phyloP scores from a whole-genome alignment of 2,113 vertebrate species.

The Rhynchomys soricoides region DNA sequence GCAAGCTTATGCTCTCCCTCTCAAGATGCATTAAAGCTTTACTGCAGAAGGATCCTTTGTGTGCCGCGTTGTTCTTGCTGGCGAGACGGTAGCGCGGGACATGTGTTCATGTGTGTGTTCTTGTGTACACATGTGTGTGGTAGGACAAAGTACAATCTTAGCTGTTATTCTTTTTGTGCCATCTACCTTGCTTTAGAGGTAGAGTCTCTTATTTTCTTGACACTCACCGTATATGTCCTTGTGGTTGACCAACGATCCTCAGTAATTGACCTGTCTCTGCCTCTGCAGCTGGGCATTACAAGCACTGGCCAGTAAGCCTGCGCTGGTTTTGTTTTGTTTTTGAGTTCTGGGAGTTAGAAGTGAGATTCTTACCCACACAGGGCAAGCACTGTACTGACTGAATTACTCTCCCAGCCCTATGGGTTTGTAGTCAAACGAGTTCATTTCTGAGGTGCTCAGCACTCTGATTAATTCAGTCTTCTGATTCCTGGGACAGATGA shows the following conservation, averaged over 20 bases:
- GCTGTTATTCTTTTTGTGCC: not conserved
- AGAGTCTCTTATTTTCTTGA: not conserved
- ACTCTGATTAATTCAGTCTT: conserved; percentile 62
- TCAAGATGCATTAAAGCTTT: too few species aligned
- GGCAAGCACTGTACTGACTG: not conserved
- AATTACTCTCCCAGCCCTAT: too few species aligned
- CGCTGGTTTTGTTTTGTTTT: not conserved
- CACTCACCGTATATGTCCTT: not conserved
- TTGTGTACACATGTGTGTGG: not conserved
- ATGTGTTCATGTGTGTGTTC: not conserved
- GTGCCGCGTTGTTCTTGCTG: too few species aligned
- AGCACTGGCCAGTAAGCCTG: not conserved
- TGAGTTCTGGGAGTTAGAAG: not conserved
- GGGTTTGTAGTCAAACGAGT: conserved; percentile 59
- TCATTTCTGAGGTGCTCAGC: conserved; percentile 5
- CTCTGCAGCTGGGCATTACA: too few species aligned
- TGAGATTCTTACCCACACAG: not conserved
- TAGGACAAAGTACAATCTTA: not conserved
- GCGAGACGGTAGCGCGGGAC: too few species aligned
- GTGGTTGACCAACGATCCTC: not conserved
- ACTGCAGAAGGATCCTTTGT: too few species aligned
- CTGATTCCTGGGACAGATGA: conserved; percentile 70
- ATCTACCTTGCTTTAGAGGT: not conserved
- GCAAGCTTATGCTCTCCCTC: too few species aligned
- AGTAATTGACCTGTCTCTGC: not conserved